Percentiles rank a stretch among this genome's conserved stretches.
Conservation (phyloP, 1,140 invertebrate genomes). For the Schlechtendalia chinensis region DNA sequence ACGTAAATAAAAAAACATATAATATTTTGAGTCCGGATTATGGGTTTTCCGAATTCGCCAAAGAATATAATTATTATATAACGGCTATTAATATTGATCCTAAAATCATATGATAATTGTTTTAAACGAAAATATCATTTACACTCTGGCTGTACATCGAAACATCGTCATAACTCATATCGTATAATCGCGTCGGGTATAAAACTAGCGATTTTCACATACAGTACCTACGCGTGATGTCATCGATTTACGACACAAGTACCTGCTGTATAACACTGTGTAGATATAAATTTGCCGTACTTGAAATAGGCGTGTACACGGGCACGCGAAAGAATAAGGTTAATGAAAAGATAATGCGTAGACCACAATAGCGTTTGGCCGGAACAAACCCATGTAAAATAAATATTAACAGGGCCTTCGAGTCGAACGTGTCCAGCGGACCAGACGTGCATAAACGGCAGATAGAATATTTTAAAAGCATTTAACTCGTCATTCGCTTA, state of each 20-base stretch:
- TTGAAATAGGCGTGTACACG: background rate
- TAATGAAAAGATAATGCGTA: background rate
- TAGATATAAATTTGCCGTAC: background rate
- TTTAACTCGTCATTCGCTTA: background rate
- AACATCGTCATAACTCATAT: too few species aligned
- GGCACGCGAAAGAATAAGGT: background rate
- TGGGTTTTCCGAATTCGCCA: too few species aligned
- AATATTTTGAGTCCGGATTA: too few species aligned
- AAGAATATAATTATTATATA: too few species aligned
- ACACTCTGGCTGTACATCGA: too few species aligned
- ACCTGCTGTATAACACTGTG: too few species aligned
- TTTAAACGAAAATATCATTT: too few species aligned
- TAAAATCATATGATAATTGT: too few species aligned
- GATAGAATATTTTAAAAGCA: background rate
- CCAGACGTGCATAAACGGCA: background rate
- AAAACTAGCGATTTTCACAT: background rate
- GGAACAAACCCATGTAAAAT: background rate
- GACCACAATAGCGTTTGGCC: too few species aligned
- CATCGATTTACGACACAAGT: background rate
- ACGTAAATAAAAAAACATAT: too few species aligned
- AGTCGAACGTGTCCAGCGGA: background rate
- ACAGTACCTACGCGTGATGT: background rate
- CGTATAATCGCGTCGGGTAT: background rate
- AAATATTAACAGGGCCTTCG: background rate
- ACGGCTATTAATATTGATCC: too few species aligned